These are phyloP conservation scores for Tetramorium simillimum DNA, from an alignment of 1,140 invertebrate species.

Conservation along the genomic window DNA sequence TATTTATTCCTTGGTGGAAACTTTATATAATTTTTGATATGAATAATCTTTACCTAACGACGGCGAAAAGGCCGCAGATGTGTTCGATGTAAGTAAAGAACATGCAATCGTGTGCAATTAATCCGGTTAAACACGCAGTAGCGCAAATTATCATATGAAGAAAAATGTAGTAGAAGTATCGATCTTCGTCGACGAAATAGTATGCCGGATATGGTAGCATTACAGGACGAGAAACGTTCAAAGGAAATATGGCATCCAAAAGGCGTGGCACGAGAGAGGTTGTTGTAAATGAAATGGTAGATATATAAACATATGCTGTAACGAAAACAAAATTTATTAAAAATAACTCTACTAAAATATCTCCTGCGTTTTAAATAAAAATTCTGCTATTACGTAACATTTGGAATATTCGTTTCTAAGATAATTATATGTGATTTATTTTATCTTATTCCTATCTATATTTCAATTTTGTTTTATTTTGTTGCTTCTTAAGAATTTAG, in stretches of 20 bases:
- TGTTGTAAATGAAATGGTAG: background rate
- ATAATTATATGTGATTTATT: too few species aligned
- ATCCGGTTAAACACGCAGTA: background rate
- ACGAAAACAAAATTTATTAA: background rate
- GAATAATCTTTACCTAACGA: slow-evolving; percentile 11
- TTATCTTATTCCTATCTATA: too few species aligned
- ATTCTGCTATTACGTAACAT: background rate
- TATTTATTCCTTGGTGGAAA: background rate
- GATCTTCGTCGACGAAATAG: slow-evolving; percentile 14
- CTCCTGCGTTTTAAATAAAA: background rate
- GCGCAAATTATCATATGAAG: background rate
- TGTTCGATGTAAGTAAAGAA: slow-evolving; percentile 37
- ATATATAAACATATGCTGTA: background rate
- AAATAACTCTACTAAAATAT: background rate
- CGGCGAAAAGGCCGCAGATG: slow-evolving; percentile 15
- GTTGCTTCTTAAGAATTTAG: too few species aligned
- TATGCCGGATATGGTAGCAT: background rate
- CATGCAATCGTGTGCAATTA: slow-evolving; percentile 29
- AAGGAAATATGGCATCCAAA: background rate
- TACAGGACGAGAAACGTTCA: slow-evolving; percentile 12
- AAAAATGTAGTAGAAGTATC: slow-evolving; percentile 28
- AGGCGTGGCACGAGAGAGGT: background rate
- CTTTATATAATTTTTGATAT: background rate
- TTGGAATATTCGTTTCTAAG: too few species aligned
- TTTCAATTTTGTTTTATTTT: too few species aligned